Percentiles rank a stretch among this genome's conserved stretches.
These are phyloP conservation scores for Oeneis ivallda DNA, from an alignment of 2,888 invertebrate species.

Conservation along the genomic window DNA sequence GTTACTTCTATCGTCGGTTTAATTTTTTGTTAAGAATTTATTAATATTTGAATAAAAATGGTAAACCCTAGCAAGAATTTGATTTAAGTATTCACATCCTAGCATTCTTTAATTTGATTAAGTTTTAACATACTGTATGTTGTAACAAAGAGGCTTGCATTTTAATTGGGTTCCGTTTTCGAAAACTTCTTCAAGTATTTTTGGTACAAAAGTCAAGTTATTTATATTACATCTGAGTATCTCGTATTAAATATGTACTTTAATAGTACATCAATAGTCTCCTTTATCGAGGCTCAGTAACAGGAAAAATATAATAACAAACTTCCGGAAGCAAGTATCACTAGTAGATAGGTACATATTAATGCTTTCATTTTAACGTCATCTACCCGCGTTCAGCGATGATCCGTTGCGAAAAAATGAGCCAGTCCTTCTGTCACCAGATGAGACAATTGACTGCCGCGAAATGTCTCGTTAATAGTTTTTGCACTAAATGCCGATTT, in stretches of 20 bases:
- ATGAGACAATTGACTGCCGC: too few species aligned
- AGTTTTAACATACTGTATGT: background rate
- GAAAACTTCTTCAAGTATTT: conserved; percentile 26
- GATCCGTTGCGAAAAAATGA: too few species aligned
- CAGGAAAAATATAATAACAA: conserved; percentile 45
- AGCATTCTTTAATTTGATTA: too few species aligned
- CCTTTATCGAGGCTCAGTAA: conserved; percentile 32
- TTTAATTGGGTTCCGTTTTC: conserved; percentile 20
- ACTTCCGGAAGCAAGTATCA: conserved; percentile 41
- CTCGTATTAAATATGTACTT: conserved; percentile 41
- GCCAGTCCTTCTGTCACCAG: too few species aligned
- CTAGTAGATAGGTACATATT: background rate
- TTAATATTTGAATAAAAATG: too few species aligned
- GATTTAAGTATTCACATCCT: too few species aligned
- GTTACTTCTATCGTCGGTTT: too few species aligned
- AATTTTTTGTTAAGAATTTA: too few species aligned
- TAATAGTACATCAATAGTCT: conserved; percentile 42
- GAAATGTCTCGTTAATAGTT: too few species aligned
- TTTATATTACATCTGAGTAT: conserved; percentile 36
- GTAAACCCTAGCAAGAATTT: too few species aligned
- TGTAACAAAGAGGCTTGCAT: conserved; percentile 24
- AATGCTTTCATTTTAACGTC: background rate
- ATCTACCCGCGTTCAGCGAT: too few species aligned
- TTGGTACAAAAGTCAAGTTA: conserved; percentile 31
- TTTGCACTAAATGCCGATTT: too few species aligned